Evolutionary conservation across 2,113 vertebrate genomes (phyloP).

Genomic region (Propithecus coquereli): DNA sequence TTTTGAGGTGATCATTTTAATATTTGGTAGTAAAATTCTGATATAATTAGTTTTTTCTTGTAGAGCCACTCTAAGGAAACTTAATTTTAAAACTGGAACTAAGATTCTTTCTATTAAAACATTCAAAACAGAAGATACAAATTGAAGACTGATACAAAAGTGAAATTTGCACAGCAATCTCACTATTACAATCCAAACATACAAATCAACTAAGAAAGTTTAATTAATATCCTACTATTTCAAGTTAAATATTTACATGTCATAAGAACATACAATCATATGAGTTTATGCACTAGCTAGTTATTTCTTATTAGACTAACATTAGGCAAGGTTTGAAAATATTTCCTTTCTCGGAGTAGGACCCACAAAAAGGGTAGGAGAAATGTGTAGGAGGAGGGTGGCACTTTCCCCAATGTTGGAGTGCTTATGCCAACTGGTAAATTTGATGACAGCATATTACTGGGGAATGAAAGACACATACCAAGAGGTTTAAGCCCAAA

Average conservation of each 20-base stretch:
- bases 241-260: constrained; percentile 39
- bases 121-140: not conserved
- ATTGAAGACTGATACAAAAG: not conserved
- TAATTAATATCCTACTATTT: constrained; percentile 35
- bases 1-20: not conserved
- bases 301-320: constrained; percentile 32
- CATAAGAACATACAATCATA: not conserved
- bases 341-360: constrained; percentile 57
- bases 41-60: not conserved
- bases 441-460: not conserved
- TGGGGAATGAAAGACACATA: not conserved
- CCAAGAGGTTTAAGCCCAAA: not conserved
- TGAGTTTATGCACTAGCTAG: not conserved
- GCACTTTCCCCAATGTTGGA: not conserved
- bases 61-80: not conserved
- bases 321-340: not conserved
- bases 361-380: not conserved
- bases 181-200: constrained; percentile 12
- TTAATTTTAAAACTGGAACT: constrained; percentile 17
- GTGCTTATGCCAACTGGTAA: not conserved
- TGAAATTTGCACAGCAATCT: not conserved
- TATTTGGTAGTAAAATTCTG: constrained; percentile 16
- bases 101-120: constrained; percentile 15
- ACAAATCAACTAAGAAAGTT: not conserved
- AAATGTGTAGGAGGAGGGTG: constrained; percentile 8